Evolutionary conservation across 2,797 vertebrate species (phyloP), one percentile per base, ranked within the genome.

Genomic region (Sebastes nivosus): DNA sequence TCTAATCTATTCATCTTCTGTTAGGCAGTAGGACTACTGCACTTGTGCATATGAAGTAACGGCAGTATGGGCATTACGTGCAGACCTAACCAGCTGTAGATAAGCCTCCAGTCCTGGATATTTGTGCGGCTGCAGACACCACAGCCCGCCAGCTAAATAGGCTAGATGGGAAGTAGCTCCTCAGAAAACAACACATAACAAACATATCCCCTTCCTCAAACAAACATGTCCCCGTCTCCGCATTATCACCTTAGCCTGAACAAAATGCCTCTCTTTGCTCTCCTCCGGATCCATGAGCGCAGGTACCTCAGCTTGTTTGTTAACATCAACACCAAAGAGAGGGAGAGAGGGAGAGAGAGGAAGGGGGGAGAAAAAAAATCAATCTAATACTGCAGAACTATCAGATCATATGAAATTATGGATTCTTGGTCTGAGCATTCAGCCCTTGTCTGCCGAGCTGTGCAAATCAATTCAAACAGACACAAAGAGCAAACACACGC

Each of bases 401-500:
- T 97, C 97, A 97, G 96, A 96, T 97, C 96, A 96, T 96, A 96
- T 97, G 95, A 96, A 96, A 96, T 97, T 96, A 96, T 96, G 94
- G 96, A 97, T 97, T 97, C 97, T 95, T 96, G 96, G 96, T 95
- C 96, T 95, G 94, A 95, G 95, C 96, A 96, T 97, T 97, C 96
- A 96, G 95, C 95, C 95, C 91, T 96, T 96, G 95, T 97, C 96
- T 95, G 95, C 95, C 94, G 95, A 97, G 95, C 96, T 96, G 96
- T 96, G 96, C 96, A 97, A 97, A 97, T 97, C 97, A 97, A 97
- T 97, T 97, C 96, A 95, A 97, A 97, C 96, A 97, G 96, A 97
- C 96, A 96, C 96, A 97, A 96, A 94, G 87, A 96, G 95, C 95
- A 97, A 97, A 97, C 96, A 96, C 95, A 94, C 93, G 88, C 81